Percentiles rank a stretch among this genome's conserved stretches.
Evolutionary conservation across 64 coral and sea anemone species (phyloP).

Genomic region (Trachythela sp.): DNA sequence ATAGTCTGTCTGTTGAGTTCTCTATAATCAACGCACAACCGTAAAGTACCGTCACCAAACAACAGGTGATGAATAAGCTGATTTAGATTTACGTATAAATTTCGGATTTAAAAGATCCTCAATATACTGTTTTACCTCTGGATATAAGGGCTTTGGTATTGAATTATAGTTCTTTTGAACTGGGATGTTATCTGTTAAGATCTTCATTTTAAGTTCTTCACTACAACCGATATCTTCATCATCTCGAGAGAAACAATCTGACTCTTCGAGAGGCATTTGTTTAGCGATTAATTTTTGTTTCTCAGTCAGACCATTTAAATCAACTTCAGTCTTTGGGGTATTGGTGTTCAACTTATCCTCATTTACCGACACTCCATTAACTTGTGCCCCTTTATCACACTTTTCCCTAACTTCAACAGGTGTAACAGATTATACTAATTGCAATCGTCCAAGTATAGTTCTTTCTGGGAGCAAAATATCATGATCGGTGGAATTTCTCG

Average conservation of each 20-base stretch:
- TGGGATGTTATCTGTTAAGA: neutral
- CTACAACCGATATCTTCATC: neutral
- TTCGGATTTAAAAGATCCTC: neutral
- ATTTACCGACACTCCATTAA: neutral
- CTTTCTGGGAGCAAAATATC: no score
- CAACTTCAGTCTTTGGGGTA: neutral
- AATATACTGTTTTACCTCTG: neutral
- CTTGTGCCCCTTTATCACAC: neutral
- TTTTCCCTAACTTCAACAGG: conserved; percentile 5
- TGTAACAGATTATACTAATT: no score
- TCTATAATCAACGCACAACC: no score
- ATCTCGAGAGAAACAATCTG: conserved; percentile 12
- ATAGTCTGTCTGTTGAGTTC: no score
- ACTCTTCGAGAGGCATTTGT: neutral
- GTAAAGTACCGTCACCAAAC: no score
- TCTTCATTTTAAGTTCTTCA: neutral
- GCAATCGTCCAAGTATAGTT: no score
- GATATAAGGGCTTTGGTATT: neutral
- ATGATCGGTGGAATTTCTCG: no score
- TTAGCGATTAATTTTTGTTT: neutral
- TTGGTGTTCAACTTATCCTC: neutral
- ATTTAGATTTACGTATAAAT: neutral
- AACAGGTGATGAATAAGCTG: neutral
- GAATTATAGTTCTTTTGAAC: no score
- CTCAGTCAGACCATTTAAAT: no score